These are phyloP conservation scores for Hemaris fuciformis DNA, from an alignment of 2,888 invertebrate species.

Conservation along the genomic window DNA sequence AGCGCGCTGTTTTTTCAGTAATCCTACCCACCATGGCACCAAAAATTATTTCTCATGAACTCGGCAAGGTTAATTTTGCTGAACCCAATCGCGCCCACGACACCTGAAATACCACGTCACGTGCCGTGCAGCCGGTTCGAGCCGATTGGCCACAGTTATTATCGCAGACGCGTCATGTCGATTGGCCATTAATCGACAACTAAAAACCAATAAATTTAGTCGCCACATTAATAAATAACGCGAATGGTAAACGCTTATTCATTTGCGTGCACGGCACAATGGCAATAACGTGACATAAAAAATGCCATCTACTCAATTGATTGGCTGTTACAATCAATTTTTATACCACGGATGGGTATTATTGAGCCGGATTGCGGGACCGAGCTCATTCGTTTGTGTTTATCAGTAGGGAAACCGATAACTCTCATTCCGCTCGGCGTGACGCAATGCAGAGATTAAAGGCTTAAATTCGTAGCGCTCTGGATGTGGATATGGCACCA, in stretches of 20 bases:
- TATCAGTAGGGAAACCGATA: conserved; percentile 75
- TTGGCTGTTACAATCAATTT: conserved; percentile 64
- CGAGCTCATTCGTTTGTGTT: conserved; percentile 72
- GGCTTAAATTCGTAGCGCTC: conserved; percentile 67
- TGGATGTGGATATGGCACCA: conserved; percentile 56
- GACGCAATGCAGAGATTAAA: conserved; percentile 79
- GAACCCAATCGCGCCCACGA: not conserved
- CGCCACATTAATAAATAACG: conserved; percentile 61
- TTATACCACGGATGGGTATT: conserved; percentile 63
- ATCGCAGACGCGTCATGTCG: conserved; percentile 25
- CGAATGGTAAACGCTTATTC: conserved; percentile 53
- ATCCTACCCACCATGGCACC: conserved; percentile 63
- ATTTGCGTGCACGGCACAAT: conserved; percentile 38
- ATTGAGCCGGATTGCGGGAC: conserved; percentile 55
- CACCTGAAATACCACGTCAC: not conserved
- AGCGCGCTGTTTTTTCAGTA: conserved; percentile 73
- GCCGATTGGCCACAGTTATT: not conserved
- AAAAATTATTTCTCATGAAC: conserved; percentile 56
- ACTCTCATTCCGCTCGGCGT: conserved; percentile 74
- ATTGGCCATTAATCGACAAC: conserved; percentile 53
- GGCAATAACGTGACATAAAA: conserved; percentile 26
- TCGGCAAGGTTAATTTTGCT: conserved; percentile 39
- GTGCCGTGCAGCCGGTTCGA: not conserved
- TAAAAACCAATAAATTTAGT: conserved; percentile 61
- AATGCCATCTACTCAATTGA: conserved; percentile 25